Evolutionary conservation across 2,888 invertebrate genomes (phyloP), one percentile per base, ranked within the genome.

Genomic region (Oxycera nigricornis): DNA sequence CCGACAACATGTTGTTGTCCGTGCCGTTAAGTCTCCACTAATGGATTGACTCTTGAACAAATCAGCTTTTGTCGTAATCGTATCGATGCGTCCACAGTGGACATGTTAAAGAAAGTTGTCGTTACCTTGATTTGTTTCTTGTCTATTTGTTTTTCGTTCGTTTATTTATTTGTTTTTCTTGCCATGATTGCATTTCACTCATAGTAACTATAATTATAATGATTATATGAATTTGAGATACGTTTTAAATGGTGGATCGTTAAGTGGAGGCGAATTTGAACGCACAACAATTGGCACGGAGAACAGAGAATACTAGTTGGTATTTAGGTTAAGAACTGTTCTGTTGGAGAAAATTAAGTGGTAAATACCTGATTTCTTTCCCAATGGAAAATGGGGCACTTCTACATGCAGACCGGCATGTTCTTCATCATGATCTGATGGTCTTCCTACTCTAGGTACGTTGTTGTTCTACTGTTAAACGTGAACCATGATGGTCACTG

Each of bases 91-190:
- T 61, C 31, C 3, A 46, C 46, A 46, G 3, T 46, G 3, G 52
- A n/a, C 61, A n/a, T 17, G 61, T 61, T 61, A 61, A 61, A 30
- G 61, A 61, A 61, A 61, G 61, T 61, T 31, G 31, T 31, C 61
- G 31, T 61, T 55, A 55, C 61, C 20, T 30, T 61, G 61, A 31
- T 61, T 61, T 31, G 31, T 61, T 61, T 61, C 57, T 57, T 57
- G 57, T 17, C 59, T 61, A 22, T 61, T 61, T 28, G 31, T 61
- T 61, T 30, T 20, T 61, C 46, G 46, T 46, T 14, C 3, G 46
- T 46, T 61, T 9, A 4, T 17, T 7, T 17, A 52, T 7, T 61
- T 28, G 52, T 9, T 61, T 31, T 31, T 4, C 20, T 22, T n/a
- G 26, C 26, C 24, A 3, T 9, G 26, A 26, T 61, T n/a, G 31